Percentiles rank a stretch among this genome's conserved stretches.
phyloP scores from a whole-genome alignment of 2,113 vertebrate species.

The Macquaria australasica region DNA sequence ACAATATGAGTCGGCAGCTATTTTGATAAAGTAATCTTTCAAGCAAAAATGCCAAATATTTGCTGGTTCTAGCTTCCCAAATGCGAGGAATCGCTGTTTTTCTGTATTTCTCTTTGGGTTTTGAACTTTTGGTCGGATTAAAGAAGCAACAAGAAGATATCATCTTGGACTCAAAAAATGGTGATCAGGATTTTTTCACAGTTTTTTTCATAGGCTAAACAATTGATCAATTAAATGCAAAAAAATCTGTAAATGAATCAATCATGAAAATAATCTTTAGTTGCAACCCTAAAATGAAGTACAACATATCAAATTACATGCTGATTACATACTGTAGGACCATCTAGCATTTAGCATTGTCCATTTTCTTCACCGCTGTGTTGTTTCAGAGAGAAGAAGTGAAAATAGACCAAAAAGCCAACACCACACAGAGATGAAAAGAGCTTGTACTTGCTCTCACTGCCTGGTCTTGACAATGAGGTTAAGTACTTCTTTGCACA shows the following conservation, averaged over 20 bases:
- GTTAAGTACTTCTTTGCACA: conserved; percentile 21
- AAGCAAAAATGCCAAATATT: not conserved
- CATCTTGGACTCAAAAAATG: not conserved
- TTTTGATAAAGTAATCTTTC: not conserved
- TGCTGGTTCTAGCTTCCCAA: not conserved
- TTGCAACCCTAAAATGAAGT: not conserved
- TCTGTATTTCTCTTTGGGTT: not conserved
- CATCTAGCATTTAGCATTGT: not conserved
- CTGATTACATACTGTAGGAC: not conserved
- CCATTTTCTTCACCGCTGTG: not conserved
- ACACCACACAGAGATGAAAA: not conserved
- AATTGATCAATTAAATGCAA: not conserved
- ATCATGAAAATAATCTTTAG: not conserved
- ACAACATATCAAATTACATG: not conserved
- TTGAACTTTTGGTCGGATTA: not conserved
- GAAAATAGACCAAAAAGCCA: not conserved
- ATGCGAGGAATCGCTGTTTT: not conserved
- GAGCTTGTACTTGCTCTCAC: not conserved
- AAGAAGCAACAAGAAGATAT: not conserved
- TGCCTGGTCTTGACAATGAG: conserved; percentile 13
- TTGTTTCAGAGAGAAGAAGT: not conserved
- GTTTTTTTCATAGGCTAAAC: not conserved
- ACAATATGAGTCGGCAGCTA: not conserved
- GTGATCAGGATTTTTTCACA: not conserved
- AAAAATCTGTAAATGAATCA: not conserved